Base-by-base conservation (phyloP, 2,888 invertebrate species). In the Choreutis nemorana region DNA sequence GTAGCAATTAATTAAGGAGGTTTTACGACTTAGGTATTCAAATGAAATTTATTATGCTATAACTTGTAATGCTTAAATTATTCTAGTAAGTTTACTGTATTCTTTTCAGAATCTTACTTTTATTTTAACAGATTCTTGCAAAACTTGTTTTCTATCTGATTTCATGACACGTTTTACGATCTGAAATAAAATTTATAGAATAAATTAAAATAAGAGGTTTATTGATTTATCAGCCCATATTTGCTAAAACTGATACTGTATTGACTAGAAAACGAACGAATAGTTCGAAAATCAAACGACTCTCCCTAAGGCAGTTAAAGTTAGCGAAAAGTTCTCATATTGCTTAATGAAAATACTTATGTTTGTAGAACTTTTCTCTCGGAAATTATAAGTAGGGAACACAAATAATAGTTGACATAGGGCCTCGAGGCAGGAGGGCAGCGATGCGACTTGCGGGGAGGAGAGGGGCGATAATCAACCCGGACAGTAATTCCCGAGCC, bases 401-500 rank as follows among this genome's bases (percentile, higher is more conserved):
- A 72, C 71, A 75, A 77, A 77, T 70, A 73, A 62, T 67, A 71
- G 72, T 70, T 71, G 71, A 68, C 71, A 63, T 58, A 58, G 62
- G 65, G 62, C 60, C 44, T 34, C 37, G 50, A 50, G 62, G 57
- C 55, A 42, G 48, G 45, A 42, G 51, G 48, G 42, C 33, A 37
- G 50, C 45, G 44, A 40, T 41, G 32, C 35, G 37, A 35, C 31
- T 36, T 43, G 31, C 43, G 37, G 50, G 44, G 53, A 50, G 55
- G 53, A 31, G 42, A 47, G 50, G 44, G 51, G 56, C 52, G 59
- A 68, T 75, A 73, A 77, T 77, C 72, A 75, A 64, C 64, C 65
- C 64, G 66, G 70, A 70, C 71, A 68, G 72, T 73, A 75, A 77
- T 77, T 77, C 70, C 66, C 67, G 62, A 65, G 68, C 71, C 72